Base-by-base conservation (phyloP, 2,797 vertebrate species). In the Rhinichthys osculus region DNA sequence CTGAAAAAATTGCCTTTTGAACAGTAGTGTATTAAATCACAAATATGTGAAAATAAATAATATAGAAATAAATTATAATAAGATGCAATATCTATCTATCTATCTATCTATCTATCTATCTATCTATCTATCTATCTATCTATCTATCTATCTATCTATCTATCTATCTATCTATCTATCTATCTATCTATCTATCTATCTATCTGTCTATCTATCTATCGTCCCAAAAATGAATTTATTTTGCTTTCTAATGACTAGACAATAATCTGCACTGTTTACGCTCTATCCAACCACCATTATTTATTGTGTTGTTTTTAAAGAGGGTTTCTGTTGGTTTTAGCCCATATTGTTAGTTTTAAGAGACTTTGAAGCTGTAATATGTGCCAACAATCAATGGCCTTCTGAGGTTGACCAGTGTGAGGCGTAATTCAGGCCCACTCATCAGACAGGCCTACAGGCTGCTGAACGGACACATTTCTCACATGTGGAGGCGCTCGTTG, bases 401-500 rank as follows among this genome's bases (percentile, higher is more conserved):
- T 19, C 57, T 86, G 81, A 85, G 59, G 66, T 52, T 71, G 54
- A 78, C 40, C 62, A 85, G 40, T 10, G 13, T 35, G 71, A 23
- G 30, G 7, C n/a, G 19, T 77, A 62, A 40, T 17, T 30, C 5
- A 27, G 27, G 27, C 27, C n/a, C 13, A 16, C 64, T 50, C 64
- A 76, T 69, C 82, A 76, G 33, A 54, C 52, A 14, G 80, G 38
- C 71, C 52, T 27, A 23, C 57, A 17, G n/a, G 79, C 35, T 33
- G 27, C 71, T 10, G 67, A 74, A 83, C 7, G 10, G 33, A 67
- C 42, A 71, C 47, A 50, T 88, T 77, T 84, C 76, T 86, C 69
- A 81, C 71, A 19, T 5, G n/a, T 30, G 76, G 81, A 38, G 82
- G 57, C 1, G 54, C 40, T 78, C 21, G 44, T 72, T 27, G 77